Evolutionary conservation across 1,140 invertebrate species (phyloP).

Genomic region (Apolygus lucorum): DNA sequence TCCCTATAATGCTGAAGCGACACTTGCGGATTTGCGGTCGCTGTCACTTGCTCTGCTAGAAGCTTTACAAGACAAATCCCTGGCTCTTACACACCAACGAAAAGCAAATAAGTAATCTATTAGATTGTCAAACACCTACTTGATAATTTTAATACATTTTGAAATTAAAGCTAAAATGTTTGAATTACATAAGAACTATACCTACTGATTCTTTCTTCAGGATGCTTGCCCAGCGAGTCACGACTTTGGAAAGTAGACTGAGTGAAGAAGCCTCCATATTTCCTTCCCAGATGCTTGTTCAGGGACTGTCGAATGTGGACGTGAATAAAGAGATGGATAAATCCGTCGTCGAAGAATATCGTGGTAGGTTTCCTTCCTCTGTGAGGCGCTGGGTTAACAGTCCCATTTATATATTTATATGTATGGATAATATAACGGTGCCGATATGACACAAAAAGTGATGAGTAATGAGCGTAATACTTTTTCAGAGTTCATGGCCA

Average conservation of each 20-base stretch:
- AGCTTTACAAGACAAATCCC: slow-evolving; percentile 72
- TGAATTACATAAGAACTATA: not conserved
- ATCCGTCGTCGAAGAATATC: not conserved
- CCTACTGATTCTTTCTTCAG: slow-evolving; percentile 40
- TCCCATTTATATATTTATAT: too few relatives aligned
- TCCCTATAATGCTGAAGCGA: slow-evolving; percentile 56
- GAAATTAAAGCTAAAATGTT: not conserved
- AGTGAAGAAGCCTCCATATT: slow-evolving; percentile 38
- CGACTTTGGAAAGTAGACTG: slow-evolving; percentile 46
- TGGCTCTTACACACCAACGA: slow-evolving; percentile 70
- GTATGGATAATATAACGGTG: too few relatives aligned
- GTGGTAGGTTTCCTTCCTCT: too few relatives aligned
- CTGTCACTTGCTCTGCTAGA: slow-evolving; percentile 68
- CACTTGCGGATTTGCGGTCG: slow-evolving; percentile 61
- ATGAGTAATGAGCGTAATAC: too few relatives aligned
- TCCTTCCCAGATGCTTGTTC: slow-evolving; percentile 47
- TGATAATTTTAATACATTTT: too few relatives aligned
- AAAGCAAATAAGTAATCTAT: slow-evolving; percentile 79
- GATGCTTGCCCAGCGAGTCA: slow-evolving; percentile 49
- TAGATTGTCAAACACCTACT: too few relatives aligned
- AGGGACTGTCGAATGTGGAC: slow-evolving; percentile 45
- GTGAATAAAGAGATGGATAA: slow-evolving; percentile 38
- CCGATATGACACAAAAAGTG: too few relatives aligned
- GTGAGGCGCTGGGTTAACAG: too few relatives aligned
- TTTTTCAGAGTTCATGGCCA: too few relatives aligned